phyloP scores from a whole-genome alignment of 2,113 vertebrate genomes.

The Centropristis striata region DNA sequence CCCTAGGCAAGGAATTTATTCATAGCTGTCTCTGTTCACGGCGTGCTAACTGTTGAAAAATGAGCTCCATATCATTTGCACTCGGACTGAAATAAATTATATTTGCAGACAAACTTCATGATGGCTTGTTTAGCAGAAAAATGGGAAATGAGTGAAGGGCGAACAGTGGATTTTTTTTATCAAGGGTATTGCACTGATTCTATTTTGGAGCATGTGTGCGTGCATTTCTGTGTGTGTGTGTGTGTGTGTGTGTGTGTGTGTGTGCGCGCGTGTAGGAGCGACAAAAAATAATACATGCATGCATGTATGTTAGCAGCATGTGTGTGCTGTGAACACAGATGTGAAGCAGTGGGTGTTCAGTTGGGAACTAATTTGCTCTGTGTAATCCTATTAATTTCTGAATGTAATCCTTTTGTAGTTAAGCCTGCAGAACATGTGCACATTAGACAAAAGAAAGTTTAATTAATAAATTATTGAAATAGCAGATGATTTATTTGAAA shows the following conservation, averaged over 20 bases:
- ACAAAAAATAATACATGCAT: neutral
- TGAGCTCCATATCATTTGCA: constrained; percentile 28
- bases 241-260: constrained; percentile 19
- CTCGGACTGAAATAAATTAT: neutral
- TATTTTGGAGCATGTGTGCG: constrained; percentile 1
- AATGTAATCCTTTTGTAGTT: constrained; percentile 73
- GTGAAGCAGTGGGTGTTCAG: constrained; percentile 60
- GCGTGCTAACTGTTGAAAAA: constrained; percentile 6
- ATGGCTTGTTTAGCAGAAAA: constrained; percentile 11
- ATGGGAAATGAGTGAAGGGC: constrained; percentile 1
- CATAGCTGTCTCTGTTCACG: neutral
- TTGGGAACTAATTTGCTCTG: constrained; percentile 66
- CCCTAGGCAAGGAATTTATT: constrained; percentile 22
- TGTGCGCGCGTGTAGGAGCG: constrained; percentile 1
- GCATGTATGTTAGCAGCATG: neutral
- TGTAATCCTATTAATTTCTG: constrained; percentile 75
- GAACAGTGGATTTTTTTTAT: neutral
- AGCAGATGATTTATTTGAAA: neutral
- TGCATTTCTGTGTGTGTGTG: constrained; percentile 9
- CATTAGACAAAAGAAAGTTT: constrained; percentile 48
- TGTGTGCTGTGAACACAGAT: constrained; percentile 28
- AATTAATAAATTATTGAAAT: constrained; percentile 28
- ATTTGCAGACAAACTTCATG: constrained; percentile 28
- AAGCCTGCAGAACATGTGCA: constrained; percentile 57
- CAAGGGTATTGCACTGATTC: constrained; percentile 6